phyloP scores from a whole-genome alignment of 2,113 vertebrate genomes.

The Cyanoderma ruficeps region DNA sequence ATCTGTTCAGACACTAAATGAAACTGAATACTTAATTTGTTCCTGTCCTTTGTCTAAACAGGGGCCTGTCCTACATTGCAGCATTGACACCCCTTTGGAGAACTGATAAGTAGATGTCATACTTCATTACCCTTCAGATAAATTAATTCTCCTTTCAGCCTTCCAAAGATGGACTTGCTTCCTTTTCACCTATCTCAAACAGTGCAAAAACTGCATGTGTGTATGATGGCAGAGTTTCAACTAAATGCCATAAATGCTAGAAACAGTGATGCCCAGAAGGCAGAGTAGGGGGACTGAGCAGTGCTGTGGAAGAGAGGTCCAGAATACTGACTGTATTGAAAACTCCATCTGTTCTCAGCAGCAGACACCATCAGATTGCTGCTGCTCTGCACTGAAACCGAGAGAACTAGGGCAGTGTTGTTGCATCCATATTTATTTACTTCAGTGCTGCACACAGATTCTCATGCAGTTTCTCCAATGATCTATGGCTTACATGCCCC shows the following conservation, averaged over 20 bases:
- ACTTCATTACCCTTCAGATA: neutral
- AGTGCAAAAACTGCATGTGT: neutral
- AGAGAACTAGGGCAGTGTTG: neutral
- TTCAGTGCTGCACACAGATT: neutral
- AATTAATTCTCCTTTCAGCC: slow-evolving; percentile 12
- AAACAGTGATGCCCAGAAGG: neutral
- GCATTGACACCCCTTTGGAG: neutral
- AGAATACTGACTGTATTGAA: neutral
- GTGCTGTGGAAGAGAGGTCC: neutral
- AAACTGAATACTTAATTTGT: neutral
- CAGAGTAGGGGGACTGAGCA: neutral
- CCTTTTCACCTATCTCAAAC: neutral
- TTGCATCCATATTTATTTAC: neutral
- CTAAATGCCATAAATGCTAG: neutral
- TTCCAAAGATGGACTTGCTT: neutral
- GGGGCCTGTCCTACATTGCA: neutral
- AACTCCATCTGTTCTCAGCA: neutral
- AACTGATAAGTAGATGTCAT: neutral
- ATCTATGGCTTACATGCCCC: neutral
- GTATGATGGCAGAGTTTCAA: neutral
- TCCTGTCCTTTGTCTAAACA: neutral
- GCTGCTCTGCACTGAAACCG: neutral
- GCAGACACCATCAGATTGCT: neutral
- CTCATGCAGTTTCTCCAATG: neutral
- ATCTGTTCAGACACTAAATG: neutral